A percentile compares a stretch with the other conserved stretches of the same genome.
These are phyloP conservation scores for Pteria penguin DNA, from an alignment of 2,888 invertebrate species.

Conservation along the genomic window DNA sequence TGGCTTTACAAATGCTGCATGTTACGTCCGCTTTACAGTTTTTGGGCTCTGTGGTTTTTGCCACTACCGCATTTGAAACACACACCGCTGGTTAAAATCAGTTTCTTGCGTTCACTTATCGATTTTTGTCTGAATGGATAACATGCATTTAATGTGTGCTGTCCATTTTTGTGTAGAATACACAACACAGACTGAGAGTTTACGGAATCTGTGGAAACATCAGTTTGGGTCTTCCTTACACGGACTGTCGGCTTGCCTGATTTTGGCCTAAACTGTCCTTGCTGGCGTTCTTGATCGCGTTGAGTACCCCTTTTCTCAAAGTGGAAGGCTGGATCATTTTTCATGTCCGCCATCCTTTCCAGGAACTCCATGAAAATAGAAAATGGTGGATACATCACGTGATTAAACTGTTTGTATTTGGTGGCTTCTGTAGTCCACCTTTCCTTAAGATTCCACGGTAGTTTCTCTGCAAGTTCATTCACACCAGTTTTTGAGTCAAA, in stretches of 20 bases:
- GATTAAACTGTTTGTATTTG: background rate
- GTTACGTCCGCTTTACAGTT: slow-evolving; percentile 22
- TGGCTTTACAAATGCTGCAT: slow-evolving; percentile 10
- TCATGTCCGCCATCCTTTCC: slow-evolving; percentile 31
- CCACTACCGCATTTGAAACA: slow-evolving; percentile 28
- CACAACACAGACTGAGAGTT: background rate
- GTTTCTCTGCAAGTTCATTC: slow-evolving; percentile 28
- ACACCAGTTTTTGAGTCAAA: slow-evolving; percentile 31
- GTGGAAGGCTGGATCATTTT: slow-evolving; percentile 43
- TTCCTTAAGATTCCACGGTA: no score
- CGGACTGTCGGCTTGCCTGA: background rate
- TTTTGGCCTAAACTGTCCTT: background rate
- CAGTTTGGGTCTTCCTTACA: background rate
- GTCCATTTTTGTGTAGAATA: slow-evolving; percentile 4
- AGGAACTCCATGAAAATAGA: slow-evolving; percentile 34
- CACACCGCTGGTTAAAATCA: slow-evolving; percentile 26
- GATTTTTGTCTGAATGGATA: slow-evolving; percentile 20
- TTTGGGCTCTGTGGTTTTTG: slow-evolving; percentile 16
- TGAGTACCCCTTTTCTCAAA: slow-evolving; percentile 1
- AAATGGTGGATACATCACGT: slow-evolving; percentile 39
- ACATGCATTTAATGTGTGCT: slow-evolving; percentile 20
- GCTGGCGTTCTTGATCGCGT: background rate
- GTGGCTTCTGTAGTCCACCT: no score
- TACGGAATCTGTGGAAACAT: background rate
- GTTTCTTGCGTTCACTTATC: slow-evolving; percentile 9